Conservation (phyloP, 2,797 vertebrate genomes). For the Hypotaenidia okinawae region DNA sequence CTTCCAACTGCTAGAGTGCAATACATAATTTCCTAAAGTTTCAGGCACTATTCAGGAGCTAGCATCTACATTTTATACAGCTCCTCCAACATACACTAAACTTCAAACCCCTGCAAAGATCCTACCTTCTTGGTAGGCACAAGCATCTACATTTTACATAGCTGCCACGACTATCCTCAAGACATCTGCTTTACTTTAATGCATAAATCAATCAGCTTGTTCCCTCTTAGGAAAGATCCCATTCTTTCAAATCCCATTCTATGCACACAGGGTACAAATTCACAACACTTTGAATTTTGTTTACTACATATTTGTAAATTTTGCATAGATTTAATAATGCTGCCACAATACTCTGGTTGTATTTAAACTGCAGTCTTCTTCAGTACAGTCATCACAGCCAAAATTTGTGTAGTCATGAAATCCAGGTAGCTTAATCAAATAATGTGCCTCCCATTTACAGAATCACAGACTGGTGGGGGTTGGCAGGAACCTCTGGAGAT, state of each 20-base stretch:
- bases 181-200: neutral
- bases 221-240: neutral
- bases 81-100: neutral
- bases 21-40: neutral
- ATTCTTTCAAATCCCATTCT: neutral
- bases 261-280: neutral
- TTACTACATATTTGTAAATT: neutral
- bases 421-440: neutral
- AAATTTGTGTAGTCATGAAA: neutral
- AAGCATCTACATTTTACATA: neutral
- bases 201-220: neutral
- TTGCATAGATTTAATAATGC: neutral
- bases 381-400: neutral
- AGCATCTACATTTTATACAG: neutral
- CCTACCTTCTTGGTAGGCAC: neutral
- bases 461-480: no score
- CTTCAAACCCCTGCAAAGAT: neutral
- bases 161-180: neutral
- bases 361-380: neutral
- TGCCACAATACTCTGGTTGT: neutral
- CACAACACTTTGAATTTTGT: neutral
- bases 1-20: neutral
- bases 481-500: no score
- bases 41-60: neutral
- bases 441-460: neutral